Conservation (phyloP, 2,113 vertebrate genomes). For the Channa maculata region DNA sequence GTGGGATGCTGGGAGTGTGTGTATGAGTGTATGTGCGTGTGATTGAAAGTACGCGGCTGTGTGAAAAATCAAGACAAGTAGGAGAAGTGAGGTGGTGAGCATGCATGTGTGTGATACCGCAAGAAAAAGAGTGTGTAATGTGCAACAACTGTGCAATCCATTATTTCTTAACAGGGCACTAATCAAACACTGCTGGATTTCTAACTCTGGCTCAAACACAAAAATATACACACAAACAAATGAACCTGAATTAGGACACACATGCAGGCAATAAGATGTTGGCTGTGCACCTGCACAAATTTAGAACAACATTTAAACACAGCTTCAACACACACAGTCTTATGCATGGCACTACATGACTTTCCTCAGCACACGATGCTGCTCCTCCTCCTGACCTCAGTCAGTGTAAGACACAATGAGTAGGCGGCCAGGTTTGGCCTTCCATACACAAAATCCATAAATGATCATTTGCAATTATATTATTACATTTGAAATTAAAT, state of each 20-base stretch:
- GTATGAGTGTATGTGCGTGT: neutral
- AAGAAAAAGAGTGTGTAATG: constrained; percentile 31
- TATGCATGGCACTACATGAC: neutral
- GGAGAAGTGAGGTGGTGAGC: neutral
- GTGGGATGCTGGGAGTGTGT: neutral
- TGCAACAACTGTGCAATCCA: constrained; percentile 65
- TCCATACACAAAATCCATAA: neutral
- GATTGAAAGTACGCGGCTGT: neutral
- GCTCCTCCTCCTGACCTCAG: constrained; percentile 48
- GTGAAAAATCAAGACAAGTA: constrained; percentile 8
- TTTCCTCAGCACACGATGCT: constrained; percentile 58
- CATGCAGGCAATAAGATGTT: constrained; percentile 12
- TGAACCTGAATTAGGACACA: neutral
- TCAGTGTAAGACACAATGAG: neutral
- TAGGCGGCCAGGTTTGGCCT: neutral
- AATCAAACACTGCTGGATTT: constrained; percentile 62
- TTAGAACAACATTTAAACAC: constrained; percentile 10
- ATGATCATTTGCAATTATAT: neutral
- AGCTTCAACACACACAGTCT: neutral
- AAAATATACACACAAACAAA: neutral
- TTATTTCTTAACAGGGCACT: constrained; percentile 64
- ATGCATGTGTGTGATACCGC: neutral
- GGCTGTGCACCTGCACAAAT: constrained; percentile 27
- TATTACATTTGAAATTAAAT: too few species aligned
- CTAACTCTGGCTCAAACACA: constrained; percentile 27